Evolutionary conservation across 2,797 vertebrate genomes (phyloP), one percentile per base, ranked within the genome.

Genomic region (Phalloptychus januarius): DNA sequence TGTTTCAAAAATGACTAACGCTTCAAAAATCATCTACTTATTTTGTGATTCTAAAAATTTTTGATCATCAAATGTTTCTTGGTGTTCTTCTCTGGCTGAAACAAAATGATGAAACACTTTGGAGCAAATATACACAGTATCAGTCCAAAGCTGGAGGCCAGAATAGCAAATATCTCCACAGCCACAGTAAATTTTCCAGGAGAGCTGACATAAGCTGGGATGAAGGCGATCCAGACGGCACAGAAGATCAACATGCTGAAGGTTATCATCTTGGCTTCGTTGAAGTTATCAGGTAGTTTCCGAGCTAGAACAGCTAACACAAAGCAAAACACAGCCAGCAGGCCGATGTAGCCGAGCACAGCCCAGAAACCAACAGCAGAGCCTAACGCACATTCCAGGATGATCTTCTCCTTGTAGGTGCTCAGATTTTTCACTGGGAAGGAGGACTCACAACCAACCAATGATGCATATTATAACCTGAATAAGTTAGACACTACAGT

Each of bases 381-480:
- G 6, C 92, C 93, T 61, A 94, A 87, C 3, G 89, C 90, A 87
- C 94, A 95, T 82, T 94, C 90, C 40, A 95, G 74, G 46, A 95
- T 92, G 48, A 95, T 92, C 48, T 78, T 92, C 42, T 91, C 87
- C 15, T 81, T 93, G 74, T 89, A 87, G 18, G 79, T 83, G 23
- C 76, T 84, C 1, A 84, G 12, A 15, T 58, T 58, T 58, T 58
- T 58, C 56, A 58, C 4, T 31, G 56, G 56, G 10, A 58, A 58
- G 56, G 56, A 58, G 56, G 56, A 15, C 65, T 69, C 2, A 69
- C 13, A 40, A 69, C 18, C 86, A 95, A 3, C 90, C 92, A 4
- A 1, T 70, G 15, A 89, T 89, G 33, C 90, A 79, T 23, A 67
- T 67, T 12, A 67, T 10, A 69, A 69, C 7, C 36, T 69, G 65